phyloP scores from a whole-genome alignment of 2,888 invertebrate species.

The Exephanes ischioxanthus region DNA sequence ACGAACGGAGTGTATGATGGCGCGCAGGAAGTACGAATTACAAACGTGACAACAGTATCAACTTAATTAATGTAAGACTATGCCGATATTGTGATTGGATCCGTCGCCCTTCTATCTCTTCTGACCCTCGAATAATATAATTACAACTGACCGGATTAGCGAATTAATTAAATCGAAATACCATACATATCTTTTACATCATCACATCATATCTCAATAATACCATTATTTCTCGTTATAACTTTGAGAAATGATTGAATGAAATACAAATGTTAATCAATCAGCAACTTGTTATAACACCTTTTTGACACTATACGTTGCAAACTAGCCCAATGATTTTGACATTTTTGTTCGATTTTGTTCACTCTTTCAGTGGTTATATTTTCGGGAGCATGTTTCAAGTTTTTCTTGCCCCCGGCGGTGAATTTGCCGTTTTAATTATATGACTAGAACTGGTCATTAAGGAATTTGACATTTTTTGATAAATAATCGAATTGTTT shows the following conservation, averaged over 20 bases:
- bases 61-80: constrained; percentile 35
- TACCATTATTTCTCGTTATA: constrained; percentile 34
- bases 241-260: background rate
- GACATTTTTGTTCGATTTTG: background rate
- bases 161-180: constrained; percentile 18
- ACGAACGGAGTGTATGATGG: constrained; percentile 19
- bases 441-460: background rate
- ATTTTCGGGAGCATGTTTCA: background rate
- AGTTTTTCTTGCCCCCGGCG: background rate
- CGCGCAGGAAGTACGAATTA: constrained; percentile 4
- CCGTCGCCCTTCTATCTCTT: constrained; percentile 16
- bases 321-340: background rate
- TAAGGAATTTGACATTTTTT: too few relatives aligned
- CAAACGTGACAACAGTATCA: constrained; percentile 21
- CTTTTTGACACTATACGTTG: background rate
- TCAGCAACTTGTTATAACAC: constrained; percentile 8
- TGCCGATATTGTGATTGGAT: constrained; percentile 26
- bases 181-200: constrained; percentile 31
- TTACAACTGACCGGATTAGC: constrained; percentile 35
- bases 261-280: constrained; percentile 3
- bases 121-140: background rate
- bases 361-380: too few relatives aligned
- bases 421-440: background rate
- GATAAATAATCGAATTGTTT: background rate
- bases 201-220: constrained; percentile 40